Conservation (phyloP, 23 tunicate species). For the Styela clava region DNA sequence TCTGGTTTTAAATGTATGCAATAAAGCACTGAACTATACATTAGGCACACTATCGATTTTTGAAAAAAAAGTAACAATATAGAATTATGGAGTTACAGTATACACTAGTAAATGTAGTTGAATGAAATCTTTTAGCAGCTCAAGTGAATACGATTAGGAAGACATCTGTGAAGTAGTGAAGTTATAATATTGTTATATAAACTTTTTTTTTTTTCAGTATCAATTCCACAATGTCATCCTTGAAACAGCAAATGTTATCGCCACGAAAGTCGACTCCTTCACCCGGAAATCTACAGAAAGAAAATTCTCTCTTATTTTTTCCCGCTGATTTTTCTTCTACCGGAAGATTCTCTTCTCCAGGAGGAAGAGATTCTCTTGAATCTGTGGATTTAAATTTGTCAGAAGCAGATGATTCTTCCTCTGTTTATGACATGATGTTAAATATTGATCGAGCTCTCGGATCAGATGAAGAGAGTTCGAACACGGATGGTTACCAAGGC, state of each 20-base stretch:
- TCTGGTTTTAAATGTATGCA: no score
- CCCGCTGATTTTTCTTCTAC: background rate
- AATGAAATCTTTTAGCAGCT: no score
- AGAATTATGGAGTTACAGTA: no score
- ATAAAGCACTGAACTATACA: no score
- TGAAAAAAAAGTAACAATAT: no score
- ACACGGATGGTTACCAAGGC: slow-evolving; percentile 76
- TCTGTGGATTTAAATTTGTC: background rate
- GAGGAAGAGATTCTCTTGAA: background rate
- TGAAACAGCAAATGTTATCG: background rate
- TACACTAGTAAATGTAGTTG: no score
- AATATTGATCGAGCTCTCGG: slow-evolving; percentile 18
- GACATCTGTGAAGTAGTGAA: no score
- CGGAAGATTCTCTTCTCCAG: background rate
- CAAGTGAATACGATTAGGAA: no score
- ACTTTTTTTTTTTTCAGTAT: background rate
- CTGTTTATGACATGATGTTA: slow-evolving; percentile 10
- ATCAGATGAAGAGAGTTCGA: slow-evolving; percentile 34
- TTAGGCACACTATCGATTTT: no score
- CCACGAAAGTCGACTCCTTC: background rate
- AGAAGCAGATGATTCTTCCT: slow-evolving; percentile 3
- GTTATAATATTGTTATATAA: no score
- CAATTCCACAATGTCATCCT: background rate
- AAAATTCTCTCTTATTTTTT: slow-evolving; percentile 2
- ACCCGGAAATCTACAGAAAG: background rate